Conservation (phyloP, 2,113 vertebrate species). For the Anolis sagrei region DNA sequence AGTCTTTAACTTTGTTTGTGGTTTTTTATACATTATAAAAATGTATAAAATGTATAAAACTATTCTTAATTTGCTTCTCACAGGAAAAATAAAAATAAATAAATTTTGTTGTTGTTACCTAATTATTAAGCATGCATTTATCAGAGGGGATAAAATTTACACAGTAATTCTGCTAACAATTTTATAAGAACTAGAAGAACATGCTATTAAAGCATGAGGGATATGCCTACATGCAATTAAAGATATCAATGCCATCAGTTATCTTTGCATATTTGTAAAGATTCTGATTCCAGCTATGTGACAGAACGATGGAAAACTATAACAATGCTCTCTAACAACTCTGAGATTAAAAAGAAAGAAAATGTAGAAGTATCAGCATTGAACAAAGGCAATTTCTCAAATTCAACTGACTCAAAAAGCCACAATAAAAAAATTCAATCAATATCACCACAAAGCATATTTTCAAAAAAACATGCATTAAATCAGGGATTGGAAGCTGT, state of each 20-base stretch:
- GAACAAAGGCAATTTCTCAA: no score
- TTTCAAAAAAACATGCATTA: not conserved
- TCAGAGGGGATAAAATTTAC: not conserved
- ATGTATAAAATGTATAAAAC: no score
- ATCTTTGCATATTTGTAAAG: not conserved
- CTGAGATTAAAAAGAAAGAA: rapidly evolving
- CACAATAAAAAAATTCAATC: not conserved
- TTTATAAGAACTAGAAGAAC: not conserved
- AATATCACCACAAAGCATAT: not conserved
- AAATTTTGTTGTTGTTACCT: not conserved
- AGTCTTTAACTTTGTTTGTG: no score
- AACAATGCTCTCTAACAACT: not conserved
- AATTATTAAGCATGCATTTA: not conserved
- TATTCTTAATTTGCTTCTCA: no score
- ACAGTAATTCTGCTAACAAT: rapidly evolving
- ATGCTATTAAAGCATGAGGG: not conserved
- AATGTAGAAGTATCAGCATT: not conserved
- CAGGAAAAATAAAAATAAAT: no score
- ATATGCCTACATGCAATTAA: not conserved
- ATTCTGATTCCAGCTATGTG: no score
- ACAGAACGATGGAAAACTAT: not conserved
- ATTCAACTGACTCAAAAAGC: not conserved
- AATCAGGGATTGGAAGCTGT: no score
- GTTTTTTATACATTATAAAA: no score
- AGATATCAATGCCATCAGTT: not conserved